phyloP scores from a whole-genome alignment of 2,797 vertebrate genomes.

The Sebastes glaucus region DNA sequence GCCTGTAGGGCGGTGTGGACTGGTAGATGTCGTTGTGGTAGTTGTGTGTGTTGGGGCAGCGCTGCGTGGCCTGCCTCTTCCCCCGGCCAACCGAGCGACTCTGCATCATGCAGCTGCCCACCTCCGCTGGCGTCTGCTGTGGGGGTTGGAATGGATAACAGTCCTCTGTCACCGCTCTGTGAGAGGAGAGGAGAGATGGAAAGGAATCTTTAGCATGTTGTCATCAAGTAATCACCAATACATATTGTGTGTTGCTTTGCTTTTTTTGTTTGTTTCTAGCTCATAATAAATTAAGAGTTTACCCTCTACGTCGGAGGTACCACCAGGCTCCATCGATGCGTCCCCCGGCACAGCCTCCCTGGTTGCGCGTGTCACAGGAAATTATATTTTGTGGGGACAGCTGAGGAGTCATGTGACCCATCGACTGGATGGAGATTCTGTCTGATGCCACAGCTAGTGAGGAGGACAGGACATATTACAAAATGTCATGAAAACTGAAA shows the following conservation, averaged over 20 bases:
- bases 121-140: conserved; percentile 66
- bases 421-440: conserved; percentile 96
- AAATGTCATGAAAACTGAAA: not conserved
- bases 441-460: conserved; percentile 92
- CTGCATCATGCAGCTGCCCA: conserved; percentile 93
- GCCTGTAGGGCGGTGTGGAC: conserved; percentile 91
- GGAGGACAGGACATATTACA: not conserved
- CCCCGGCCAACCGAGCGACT: conserved; percentile 91
- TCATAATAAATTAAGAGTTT: not conserved
- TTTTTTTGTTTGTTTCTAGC: not conserved
- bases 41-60: conserved; percentile 89
- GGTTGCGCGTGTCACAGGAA: conserved; percentile 94
- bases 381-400: conserved; percentile 96
- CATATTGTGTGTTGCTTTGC: no score
- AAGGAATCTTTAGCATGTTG: not conserved
- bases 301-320: conserved; percentile 93
- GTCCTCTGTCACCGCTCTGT: conserved; percentile 93
- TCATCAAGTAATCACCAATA: not conserved
- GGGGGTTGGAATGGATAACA: conserved; percentile 90
- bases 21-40: conserved; percentile 92
- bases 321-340: conserved; percentile 95
- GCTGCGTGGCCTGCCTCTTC: conserved; percentile 89
- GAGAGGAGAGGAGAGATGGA: not conserved
- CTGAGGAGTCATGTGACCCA: conserved; percentile 96
- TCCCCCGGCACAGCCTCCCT: conserved; percentile 91